A percentile compares a stretch with the other conserved stretches of the same genome.
phyloP scores from a whole-genome alignment of 2,888 invertebrate species.

The Mythimna albipuncta region DNA sequence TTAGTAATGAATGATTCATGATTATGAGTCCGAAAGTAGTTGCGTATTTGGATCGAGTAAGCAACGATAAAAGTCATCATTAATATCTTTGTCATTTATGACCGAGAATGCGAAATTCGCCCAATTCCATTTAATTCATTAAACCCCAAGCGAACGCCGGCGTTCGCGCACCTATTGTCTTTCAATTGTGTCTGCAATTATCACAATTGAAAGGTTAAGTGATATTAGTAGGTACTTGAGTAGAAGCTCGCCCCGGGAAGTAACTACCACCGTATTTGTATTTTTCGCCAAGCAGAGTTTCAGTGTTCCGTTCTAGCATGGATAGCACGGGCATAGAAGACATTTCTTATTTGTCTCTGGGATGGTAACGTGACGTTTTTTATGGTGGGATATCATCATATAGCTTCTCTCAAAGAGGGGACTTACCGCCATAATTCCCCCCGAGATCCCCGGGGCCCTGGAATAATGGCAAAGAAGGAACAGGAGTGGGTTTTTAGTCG shows the following conservation, averaged over 20 bases:
- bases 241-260: background rate
- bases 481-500: no score
- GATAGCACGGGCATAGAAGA: background rate
- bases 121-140: background rate
- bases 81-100: slow-evolving; percentile 19
- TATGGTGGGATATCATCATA: no score
- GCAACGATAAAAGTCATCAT: slow-evolving; percentile 24
- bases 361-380: background rate
- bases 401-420: no score
- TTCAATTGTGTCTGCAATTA: no score
- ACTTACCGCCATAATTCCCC: no score
- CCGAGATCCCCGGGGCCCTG: no score
- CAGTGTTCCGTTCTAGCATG: background rate
- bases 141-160: no score
- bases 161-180: no score
- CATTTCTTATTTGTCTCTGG: background rate
- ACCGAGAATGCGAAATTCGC: background rate
- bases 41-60: slow-evolving; percentile 14
- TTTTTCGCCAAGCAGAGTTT: background rate
- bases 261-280: background rate
- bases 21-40: slow-evolving; percentile 1
- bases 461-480: no score
- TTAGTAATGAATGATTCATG: slow-evolving; percentile 37
- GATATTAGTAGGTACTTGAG: no score
- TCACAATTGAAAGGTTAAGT: no score